Base-by-base conservation (phyloP, 35 echinoderm and acorn worm genomes). In the Apostichopus japonicus region DNA sequence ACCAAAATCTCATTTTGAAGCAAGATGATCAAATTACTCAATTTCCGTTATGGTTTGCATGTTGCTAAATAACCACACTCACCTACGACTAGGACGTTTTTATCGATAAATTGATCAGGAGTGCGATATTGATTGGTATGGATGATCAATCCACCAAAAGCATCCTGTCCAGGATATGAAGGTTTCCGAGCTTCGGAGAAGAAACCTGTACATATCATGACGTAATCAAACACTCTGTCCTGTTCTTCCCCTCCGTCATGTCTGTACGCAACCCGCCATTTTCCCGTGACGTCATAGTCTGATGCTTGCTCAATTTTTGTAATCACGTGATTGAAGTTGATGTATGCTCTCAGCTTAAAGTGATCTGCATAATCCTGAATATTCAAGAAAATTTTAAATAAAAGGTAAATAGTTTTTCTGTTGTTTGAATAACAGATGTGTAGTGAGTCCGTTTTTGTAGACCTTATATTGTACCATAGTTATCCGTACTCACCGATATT, bases 21-120 rank as follows among this genome's bases (percentile, higher is more conserved):
- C 0, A 1, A 44, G 33, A 0, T 44, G 33, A 44, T 44, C 0
- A 44, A 44, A 44, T 44, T 44, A 44, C 33, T 44, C 33, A 44
- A 44, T 0, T 0, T 33, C 27, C 27, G 27, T 44, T 44, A 44
- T 44, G 75, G 19, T 77, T 8, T 23, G 7, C 4, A 24, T 5
- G 33, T 44, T 79, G 10, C 6, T 14, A 5, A 24, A 6, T 86
- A 23, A 1, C 54, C 24, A 1, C 53, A 13, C 91, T 79, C 57
- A 95, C 94, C 94, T 0, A 95, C 86, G 10, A 95, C 94, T 14
- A 95, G n/a, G 63, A 95, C 92, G 33, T 92, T 95, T 73, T 95
- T 93, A 78, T 90, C 92, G 56, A 81, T 57, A 33, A 83, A 95
- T n/a, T 95, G 27, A 10, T 83, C 57, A 17, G 77, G 92, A 73